Conservation (phyloP, 2,797 vertebrate genomes). For the Sebastolobus alascanus region DNA sequence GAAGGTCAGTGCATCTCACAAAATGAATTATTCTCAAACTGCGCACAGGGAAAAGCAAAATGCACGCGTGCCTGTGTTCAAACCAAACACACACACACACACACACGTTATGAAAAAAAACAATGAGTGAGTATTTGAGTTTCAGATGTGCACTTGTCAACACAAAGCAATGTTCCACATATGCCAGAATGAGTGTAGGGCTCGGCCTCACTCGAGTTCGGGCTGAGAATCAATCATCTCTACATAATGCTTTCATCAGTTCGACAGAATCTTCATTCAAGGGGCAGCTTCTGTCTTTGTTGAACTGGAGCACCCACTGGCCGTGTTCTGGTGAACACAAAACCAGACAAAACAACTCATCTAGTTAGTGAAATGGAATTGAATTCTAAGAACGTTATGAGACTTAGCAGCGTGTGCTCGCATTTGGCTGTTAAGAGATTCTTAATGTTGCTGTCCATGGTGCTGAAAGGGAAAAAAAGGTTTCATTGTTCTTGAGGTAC, state of each 20-base stretch:
- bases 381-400: neutral
- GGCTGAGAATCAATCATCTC: neutral
- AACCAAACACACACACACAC: neutral
- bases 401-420: neutral
- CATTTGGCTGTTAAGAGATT: slow-evolving; percentile 15
- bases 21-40: slow-evolving; percentile 29
- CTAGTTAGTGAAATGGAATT: slow-evolving; percentile 22
- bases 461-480: neutral
- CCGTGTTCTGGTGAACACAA: slow-evolving; percentile 20
- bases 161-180: neutral
- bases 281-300: neutral
- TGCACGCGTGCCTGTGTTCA: neutral
- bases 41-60: slow-evolving; percentile 2
- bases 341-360: slow-evolving; percentile 23
- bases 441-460: slow-evolving; percentile 10
- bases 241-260: neutral
- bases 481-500: neutral
- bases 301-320: neutral
- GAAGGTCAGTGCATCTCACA: slow-evolving; percentile 46
- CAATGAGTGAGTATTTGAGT: neutral
- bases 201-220: neutral
- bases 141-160: neutral
- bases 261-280: slow-evolving; percentile 5
- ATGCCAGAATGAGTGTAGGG: neutral
- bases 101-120: neutral